phyloP scores from a whole-genome alignment of 1,140 invertebrate species.

The honey bee (Apis mellifera) region DNA sequence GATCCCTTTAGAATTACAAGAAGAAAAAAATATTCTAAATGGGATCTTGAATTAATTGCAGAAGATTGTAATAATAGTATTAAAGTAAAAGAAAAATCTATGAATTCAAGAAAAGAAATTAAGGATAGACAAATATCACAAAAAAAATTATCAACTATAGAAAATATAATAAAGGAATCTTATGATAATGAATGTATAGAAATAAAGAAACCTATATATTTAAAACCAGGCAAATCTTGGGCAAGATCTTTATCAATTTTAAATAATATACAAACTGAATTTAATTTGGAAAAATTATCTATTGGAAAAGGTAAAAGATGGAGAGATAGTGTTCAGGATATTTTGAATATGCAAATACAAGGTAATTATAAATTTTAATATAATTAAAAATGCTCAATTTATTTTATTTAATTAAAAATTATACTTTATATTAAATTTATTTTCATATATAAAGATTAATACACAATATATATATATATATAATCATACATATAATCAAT shows the following conservation, averaged over 20 bases:
- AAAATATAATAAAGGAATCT: constrained; percentile 1
- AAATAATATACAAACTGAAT: constrained; percentile 65
- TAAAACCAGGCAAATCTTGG: constrained; percentile 78
- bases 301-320: constrained; percentile 74
- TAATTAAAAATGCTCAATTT: constrained; percentile 1
- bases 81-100: background rate
- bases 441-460: background rate
- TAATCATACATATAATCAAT: background rate
- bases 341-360: constrained; percentile 74
- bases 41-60: constrained; percentile 41
- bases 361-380: constrained; percentile 58
- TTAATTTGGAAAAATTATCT: constrained; percentile 66
- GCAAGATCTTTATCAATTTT: constrained; percentile 78
- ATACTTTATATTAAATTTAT: background rate
- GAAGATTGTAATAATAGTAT: constrained; percentile 25
- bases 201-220: constrained; percentile 60
- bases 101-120: background rate
- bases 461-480: too few species aligned
- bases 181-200: background rate
- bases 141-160: background rate
- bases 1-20: constrained; percentile 61
- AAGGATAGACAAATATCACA: background rate
- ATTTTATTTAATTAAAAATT: background rate
- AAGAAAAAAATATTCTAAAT: constrained; percentile 58
- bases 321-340: constrained; percentile 70